Conservation (phyloP, 2,113 vertebrate species). For the Bubo blakistoni region DNA sequence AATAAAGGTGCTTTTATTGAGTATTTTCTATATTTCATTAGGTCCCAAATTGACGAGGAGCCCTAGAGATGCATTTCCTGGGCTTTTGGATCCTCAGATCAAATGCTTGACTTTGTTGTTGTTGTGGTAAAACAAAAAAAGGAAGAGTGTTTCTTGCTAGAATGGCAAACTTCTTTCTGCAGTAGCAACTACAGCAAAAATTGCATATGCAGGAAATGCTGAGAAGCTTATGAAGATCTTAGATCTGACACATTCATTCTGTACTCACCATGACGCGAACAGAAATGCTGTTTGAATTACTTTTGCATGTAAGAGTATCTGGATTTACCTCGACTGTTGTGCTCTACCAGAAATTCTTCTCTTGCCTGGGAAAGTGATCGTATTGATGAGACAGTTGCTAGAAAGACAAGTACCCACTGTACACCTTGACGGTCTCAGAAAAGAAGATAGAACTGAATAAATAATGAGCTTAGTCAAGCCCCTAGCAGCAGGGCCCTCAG, state of each 20-base stretch:
- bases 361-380: not conserved
- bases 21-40: constrained; percentile 84
- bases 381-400: not conserved
- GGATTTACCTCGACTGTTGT: not conserved
- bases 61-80: constrained; percentile 78
- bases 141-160: constrained; percentile 61
- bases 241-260: not conserved
- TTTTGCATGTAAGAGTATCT: not conserved
- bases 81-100: constrained; percentile 71
- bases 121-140: constrained; percentile 47
- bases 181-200: constrained; percentile 21
- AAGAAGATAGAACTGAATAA: not conserved
- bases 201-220: constrained; percentile 23
- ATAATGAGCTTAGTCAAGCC: not conserved
- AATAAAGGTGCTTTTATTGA: constrained; percentile 83
- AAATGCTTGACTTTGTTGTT: constrained; percentile 50
- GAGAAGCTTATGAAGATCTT: constrained; percentile 17
- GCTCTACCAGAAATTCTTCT: not conserved
- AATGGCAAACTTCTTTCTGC: constrained; percentile 43
- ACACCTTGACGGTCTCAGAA: not conserved
- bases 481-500: not conserved
- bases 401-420: not conserved
- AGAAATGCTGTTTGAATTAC: not conserved
- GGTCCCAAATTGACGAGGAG: constrained; percentile 74
- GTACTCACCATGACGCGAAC: not conserved